Percentiles rank a stretch among this genome's conserved stretches.
Evolutionary conservation across 2,888 invertebrate genomes (phyloP).

Genomic region (Microplitis deprimator): DNA sequence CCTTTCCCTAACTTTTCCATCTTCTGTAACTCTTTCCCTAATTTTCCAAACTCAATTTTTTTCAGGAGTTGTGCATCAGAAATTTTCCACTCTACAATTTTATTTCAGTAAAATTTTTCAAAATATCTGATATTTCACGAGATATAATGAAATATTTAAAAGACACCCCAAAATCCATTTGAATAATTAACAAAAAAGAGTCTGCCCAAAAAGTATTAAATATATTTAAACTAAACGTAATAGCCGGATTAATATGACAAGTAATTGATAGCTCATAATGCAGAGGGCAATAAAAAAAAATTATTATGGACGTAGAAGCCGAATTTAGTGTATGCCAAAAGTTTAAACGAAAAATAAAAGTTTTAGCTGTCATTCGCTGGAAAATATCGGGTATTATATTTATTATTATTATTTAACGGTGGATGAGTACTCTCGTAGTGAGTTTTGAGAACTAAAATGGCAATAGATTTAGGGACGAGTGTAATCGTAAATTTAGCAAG

Average conservation of each 20-base stretch:
- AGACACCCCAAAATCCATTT: not conserved
- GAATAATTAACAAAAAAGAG: not conserved
- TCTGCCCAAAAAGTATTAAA: not conserved
- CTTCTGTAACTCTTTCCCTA: too few species aligned
- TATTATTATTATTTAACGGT: not conserved
- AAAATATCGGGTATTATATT: not conserved
- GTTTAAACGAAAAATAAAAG: not conserved
- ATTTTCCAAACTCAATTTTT: too few species aligned
- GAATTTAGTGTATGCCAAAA: too few species aligned
- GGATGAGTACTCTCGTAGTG: not conserved
- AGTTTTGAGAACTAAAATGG: not conserved
- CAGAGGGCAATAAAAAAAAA: not conserved
- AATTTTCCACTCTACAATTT: too few species aligned
- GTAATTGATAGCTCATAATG: not conserved
- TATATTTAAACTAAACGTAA: not conserved
- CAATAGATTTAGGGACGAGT: slow-evolving; percentile 1
- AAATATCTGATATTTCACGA: not conserved
- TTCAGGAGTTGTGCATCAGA: too few species aligned
- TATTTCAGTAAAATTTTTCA: too few species aligned
- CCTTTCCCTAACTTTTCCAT: too few species aligned
- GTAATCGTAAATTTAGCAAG: slow-evolving; percentile 37
- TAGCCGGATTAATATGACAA: not conserved
- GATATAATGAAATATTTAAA: too few species aligned
- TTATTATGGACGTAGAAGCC: too few species aligned
- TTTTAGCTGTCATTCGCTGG: not conserved